phyloP scores from a whole-genome alignment of 2,113 vertebrate species.

The Dryoscopus gambensis region DNA sequence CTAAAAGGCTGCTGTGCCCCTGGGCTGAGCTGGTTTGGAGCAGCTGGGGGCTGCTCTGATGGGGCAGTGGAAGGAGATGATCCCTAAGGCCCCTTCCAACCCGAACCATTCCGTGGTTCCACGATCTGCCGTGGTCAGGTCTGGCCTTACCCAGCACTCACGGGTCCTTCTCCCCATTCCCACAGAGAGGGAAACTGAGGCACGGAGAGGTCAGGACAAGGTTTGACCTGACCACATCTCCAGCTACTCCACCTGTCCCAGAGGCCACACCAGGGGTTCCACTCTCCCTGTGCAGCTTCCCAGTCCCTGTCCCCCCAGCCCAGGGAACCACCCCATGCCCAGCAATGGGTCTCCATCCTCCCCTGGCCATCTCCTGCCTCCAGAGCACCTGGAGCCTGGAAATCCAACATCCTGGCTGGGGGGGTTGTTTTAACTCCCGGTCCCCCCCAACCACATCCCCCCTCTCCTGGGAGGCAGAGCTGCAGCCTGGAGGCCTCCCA shows the following conservation, averaged over 20 bases:
- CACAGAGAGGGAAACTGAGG: not conserved
- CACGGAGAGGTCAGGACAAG: not conserved
- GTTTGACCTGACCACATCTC: not conserved
- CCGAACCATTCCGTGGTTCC: not conserved
- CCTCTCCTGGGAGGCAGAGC: not conserved
- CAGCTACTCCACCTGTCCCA: not conserved
- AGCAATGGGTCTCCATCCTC: not conserved
- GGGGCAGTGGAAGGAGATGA: not conserved
- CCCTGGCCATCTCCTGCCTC: not conserved
- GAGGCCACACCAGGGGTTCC: not conserved
- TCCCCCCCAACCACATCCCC: too few species aligned
- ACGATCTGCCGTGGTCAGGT: rapidly evolving
- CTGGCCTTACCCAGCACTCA: not conserved
- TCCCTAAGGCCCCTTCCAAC: not conserved
- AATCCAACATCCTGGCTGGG: not conserved
- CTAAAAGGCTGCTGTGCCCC: not conserved
- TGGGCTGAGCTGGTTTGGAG: not conserved
- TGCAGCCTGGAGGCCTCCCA: not conserved
- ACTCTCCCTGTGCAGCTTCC: not conserved
- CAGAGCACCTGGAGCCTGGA: not conserved
- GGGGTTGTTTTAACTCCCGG: not conserved
- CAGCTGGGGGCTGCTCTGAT: not conserved
- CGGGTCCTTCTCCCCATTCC: not conserved
- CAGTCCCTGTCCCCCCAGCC: rapidly evolving
- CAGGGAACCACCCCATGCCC: rapidly evolving